Evolutionary conservation across 2,888 invertebrate species (phyloP), one percentile per base, ranked within the genome.

Genomic region (Drosophila kanekoi): DNA sequence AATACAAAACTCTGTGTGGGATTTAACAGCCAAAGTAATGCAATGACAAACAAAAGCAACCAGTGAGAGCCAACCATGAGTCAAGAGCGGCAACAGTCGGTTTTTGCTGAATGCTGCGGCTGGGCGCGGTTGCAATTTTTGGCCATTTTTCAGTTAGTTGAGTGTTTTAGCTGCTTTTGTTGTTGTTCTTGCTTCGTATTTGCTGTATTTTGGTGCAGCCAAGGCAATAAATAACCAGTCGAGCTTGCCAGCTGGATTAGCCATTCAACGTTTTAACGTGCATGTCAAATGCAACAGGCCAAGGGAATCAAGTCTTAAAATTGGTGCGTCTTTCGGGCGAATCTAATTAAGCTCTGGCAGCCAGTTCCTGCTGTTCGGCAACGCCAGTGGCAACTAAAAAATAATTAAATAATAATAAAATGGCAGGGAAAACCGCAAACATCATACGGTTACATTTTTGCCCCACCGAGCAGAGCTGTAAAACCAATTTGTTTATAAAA

Each of bases 1-100:
- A 76, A 70, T 66, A 71, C 77, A 69, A 74, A 86, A 66, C 89
- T 69, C 83, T 41, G 77, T 66, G 48, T 49, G 67, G 83, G 89
- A 82, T 77, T 83, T 88, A 82, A 69, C 83, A 64, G 89, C 74
- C 87, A 82, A 83, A 83, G 83, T 83, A 83, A 83, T 88, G 83
- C 89, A 88, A 79, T 71, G 87, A 88, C 77, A 88, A 88, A 83
- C 89, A 86, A 88, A 88, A 86, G 80, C 83, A 77, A 63, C 64
- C 63, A 51, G 59, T 60, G 57, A 47, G 72, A 60, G 80, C n/a
- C 53, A 72, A 54, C 51, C 53, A 62, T 45, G 59, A 48, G 58
- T 33, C 49, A 52, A 58, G 57, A 64, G 48, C 33, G 11, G 44
- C 37, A 45, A 45, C 23, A 53, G 53, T 51, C 9, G 11, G 20